Percentiles rank a stretch among this genome's conserved stretches.
phyloP scores from a whole-genome alignment of 2,888 invertebrate species.

The Sphaerophoria taeniata region DNA sequence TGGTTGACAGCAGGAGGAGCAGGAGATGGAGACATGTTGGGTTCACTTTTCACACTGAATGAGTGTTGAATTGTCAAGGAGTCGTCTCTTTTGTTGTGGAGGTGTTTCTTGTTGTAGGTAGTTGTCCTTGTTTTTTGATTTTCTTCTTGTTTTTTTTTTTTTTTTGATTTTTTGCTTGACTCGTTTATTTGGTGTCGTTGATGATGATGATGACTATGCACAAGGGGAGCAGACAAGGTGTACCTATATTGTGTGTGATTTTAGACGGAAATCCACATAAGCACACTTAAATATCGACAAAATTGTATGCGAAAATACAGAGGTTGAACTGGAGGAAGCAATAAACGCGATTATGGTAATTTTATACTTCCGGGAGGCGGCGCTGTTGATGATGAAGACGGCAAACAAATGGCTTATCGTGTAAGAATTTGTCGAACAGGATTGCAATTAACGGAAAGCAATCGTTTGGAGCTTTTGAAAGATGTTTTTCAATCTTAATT shows the following conservation, averaged over 20 bases:
- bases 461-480: conserved; percentile 1
- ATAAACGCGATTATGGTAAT: conserved; percentile 70
- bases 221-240: conserved; percentile 32
- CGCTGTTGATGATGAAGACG: no score
- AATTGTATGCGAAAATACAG: conserved; percentile 50
- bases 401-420: conserved; percentile 35
- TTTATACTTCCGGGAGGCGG: conserved; percentile 64
- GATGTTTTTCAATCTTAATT: not conserved
- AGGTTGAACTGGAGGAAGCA: conserved; percentile 56
- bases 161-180: conserved; percentile 9
- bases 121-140: conserved; percentile 44
- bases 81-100: conserved; percentile 68
- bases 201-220: conserved; percentile 20
- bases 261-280: conserved; percentile 61
- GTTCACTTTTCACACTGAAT: conserved; percentile 3
- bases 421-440: conserved; percentile 59
- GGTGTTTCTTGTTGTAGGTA: conserved; percentile 64
- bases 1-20: not conserved
- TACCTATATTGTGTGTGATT: conserved; percentile 58
- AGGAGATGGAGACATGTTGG: not conserved
- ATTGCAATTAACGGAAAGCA: conserved; percentile 24
- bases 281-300: conserved; percentile 60
- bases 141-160: conserved; percentile 19
- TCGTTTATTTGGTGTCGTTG: conserved; percentile 21
- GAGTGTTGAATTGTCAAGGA: conserved; percentile 70